Evolutionary conservation across 2,888 invertebrate species (phyloP).

Genomic region (Tachina fera): DNA sequence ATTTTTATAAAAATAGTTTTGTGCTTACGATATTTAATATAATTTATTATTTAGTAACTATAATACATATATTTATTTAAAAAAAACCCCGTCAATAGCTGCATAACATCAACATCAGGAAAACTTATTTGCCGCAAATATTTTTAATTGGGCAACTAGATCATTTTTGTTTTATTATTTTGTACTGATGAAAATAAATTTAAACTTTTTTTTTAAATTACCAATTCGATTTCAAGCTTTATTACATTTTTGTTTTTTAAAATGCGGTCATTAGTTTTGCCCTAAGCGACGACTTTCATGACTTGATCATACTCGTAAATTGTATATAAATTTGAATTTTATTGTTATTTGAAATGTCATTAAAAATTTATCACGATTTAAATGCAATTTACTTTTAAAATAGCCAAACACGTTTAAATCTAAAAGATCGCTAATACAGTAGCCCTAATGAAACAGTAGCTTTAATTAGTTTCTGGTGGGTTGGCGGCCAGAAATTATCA

Average conservation of each 20-base stretch:
- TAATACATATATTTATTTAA: no score
- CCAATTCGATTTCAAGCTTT: not conserved
- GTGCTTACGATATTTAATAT: no score
- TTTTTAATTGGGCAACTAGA: conserved; percentile 20
- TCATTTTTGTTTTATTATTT: conserved; percentile 18
- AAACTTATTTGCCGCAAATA: not conserved
- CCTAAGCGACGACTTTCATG: conserved; percentile 52
- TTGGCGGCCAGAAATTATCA: not conserved
- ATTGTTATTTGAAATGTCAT: conserved; percentile 59
- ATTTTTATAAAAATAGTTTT: no score
- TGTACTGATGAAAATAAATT: not conserved
- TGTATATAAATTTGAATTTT: conserved; percentile 37
- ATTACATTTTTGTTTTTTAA: conserved; percentile 4
- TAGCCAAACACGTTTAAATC: not conserved
- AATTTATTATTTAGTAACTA: no score
- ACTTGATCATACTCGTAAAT: conserved; percentile 36
- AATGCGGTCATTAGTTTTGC: conserved; percentile 47
- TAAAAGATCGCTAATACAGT: conserved; percentile 3
- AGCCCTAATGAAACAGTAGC: conserved; percentile 47
- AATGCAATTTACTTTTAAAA: conserved; percentile 1
- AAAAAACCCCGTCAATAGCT: no score
- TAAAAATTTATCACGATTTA: conserved; percentile 61
- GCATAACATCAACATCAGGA: no score
- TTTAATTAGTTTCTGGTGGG: conserved; percentile 19
- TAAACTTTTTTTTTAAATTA: conserved; percentile 19